These are phyloP conservation scores for Stichodactyla mertensii DNA, from an alignment of 64 coral and sea anemone species.

Conservation along the genomic window DNA sequence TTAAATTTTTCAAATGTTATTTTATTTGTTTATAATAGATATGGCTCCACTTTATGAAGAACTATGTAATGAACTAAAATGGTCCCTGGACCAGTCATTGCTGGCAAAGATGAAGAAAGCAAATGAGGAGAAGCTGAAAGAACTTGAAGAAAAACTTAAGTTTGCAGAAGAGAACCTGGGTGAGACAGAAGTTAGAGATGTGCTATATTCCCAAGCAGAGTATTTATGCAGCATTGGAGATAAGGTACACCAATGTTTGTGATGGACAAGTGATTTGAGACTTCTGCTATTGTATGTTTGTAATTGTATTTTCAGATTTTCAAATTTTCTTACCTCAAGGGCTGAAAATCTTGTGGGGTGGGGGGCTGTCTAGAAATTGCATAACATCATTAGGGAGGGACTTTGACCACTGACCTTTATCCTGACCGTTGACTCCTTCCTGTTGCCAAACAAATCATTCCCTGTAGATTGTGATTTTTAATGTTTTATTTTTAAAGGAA, in stretches of 20 bases:
- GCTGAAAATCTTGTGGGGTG: too few relatives aligned
- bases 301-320: too few relatives aligned
- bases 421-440: too few relatives aligned
- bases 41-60: constrained; percentile 98
- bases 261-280: background rate
- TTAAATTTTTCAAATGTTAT: too few relatives aligned
- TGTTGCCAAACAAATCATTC: too few relatives aligned
- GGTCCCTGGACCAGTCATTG: constrained; percentile 73
- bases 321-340: too few relatives aligned
- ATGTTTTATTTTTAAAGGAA: constrained; percentile 50
- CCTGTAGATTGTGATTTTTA: background rate
- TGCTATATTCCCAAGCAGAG: constrained; percentile 74
- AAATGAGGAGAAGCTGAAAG: constrained; percentile 75
- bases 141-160: constrained; percentile 80
- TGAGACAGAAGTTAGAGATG: constrained; percentile 96
- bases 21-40: constrained; percentile 33
- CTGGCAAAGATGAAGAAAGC: constrained; percentile 87
- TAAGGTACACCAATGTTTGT: constrained; percentile 40
- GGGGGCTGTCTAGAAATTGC: too few relatives aligned
- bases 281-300: too few relatives aligned
- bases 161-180: constrained; percentile 94
- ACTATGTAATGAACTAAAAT: constrained; percentile 77
- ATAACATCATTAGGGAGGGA: too few relatives aligned
- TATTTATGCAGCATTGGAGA: constrained; percentile 90
- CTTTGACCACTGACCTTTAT: too few relatives aligned